Evolutionary conservation across 2,888 invertebrate species (phyloP), one percentile per base, ranked within the genome.

Genomic region (Tyria jacobaeae): DNA sequence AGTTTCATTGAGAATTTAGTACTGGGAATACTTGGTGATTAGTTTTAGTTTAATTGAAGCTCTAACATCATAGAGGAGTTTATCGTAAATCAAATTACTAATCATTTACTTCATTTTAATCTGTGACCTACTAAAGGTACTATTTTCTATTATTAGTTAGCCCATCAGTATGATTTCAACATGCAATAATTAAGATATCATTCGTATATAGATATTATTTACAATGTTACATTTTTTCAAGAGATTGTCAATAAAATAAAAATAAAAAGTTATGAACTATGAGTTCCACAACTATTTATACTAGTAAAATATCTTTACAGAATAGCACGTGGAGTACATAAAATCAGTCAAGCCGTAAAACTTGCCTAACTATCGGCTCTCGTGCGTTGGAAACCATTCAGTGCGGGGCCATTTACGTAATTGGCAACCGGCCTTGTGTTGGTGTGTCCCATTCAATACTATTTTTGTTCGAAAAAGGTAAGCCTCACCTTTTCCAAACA

Each of bases 1-100:
- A 76, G 70, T 72, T 75, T 58, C 24, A 44, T 60, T 66, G 68
- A 70, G 72, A 71, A 73, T 78, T 71, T 65, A 73, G 68, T 62
- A 66, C 55, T 60, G 34, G 41, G 58, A 54, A 59, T 70, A 75
- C 78, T 75, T 75, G 25, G 53, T 56, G 52, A 78, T 76, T 75
- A 70, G 64, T 69, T 80, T 71, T 24, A 50, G 60, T 68, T 73
- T 50, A 60, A 41, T 57, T 41, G 31, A 0, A 49, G 27, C 37
- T 49, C 27, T 27, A n/a, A 56, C 47, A 56, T 47, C 24, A 25
- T 31, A 7, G 56, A 24, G 10, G 24, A 56, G 31, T 41, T 56
- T 51, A 25, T 58, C 21, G 31, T 37, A 17, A 24, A n/a, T 41
- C 21, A 35, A 44, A 10, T 51, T 34, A 10, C 27, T 34, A 44